A percentile compares a stretch with the other conserved stretches of the same genome.
phyloP scores from a whole-genome alignment of 2,888 invertebrate genomes.

The Zygogramma bicolorata region DNA sequence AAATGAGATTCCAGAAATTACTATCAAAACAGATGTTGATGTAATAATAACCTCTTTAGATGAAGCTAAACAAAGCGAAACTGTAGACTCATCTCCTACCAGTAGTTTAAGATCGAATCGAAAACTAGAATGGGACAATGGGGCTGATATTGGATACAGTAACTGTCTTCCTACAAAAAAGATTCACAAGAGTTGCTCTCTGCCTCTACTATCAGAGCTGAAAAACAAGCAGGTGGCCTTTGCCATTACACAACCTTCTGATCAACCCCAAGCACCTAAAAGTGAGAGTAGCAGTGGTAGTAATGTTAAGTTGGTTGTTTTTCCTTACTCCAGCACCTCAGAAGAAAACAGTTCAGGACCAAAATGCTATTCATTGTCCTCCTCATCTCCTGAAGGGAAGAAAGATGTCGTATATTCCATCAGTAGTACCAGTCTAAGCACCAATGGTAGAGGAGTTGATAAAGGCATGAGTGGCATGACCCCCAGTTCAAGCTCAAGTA shows the following conservation, averaged over 20 bases:
- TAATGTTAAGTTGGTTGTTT: conserved; percentile 36
- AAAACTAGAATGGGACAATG: conserved; percentile 88
- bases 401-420: conserved; percentile 4
- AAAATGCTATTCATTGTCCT: conserved; percentile 25
- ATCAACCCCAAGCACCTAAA: not conserved
- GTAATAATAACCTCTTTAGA: conserved; percentile 24
- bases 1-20: conserved; percentile 24
- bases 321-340: conserved; percentile 38
- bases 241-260: not conserved
- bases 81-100: conserved; percentile 72
- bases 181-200: conserved; percentile 60
- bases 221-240: conserved; percentile 19
- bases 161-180: conserved; percentile 62
- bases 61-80: conserved; percentile 30
- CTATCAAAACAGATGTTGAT: conserved; percentile 31
- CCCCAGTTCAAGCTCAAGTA: conserved; percentile 32
- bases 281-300: not conserved
- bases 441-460: conserved; percentile 2
- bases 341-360: conserved; percentile 21
- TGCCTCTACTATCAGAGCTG: conserved; percentile 52
- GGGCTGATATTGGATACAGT: conserved; percentile 86
- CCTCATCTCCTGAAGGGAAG: conserved; percentile 19
- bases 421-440: conserved; percentile 18
- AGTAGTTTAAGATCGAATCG: conserved; percentile 81
- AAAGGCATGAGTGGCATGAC: too few relatives aligned